A percentile compares a stretch with the other conserved stretches of the same genome.
phyloP scores from a whole-genome alignment of 2,113 vertebrate genomes.

The Macrotus californicus region DNA sequence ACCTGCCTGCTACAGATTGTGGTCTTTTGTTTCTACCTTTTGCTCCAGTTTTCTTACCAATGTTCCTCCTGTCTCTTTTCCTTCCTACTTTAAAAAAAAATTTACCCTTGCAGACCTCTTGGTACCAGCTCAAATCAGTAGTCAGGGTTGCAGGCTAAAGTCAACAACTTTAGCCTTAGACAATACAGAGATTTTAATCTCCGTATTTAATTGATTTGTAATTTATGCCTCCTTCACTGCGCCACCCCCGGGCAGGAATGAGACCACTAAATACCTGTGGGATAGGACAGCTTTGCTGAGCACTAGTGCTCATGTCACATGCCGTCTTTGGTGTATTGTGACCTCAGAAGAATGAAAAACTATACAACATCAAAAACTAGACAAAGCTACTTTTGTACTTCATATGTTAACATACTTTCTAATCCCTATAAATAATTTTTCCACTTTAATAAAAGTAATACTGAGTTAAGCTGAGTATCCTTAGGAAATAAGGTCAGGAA shows the following conservation, averaged over 20 bases:
- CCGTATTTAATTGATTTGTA: neutral
- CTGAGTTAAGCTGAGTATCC: neutral
- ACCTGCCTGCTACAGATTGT: conserved; percentile 44
- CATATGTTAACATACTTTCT: neutral
- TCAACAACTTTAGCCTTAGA: conserved; percentile 40
- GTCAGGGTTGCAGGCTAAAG: neutral
- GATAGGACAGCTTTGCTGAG: conserved; percentile 21
- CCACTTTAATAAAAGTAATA: neutral
- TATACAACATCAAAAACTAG: neutral
- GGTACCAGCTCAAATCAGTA: conserved; percentile 17
- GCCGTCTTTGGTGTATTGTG: neutral
- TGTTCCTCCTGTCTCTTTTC: conserved; percentile 13
- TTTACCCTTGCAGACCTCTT: neutral
- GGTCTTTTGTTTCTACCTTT: conserved; percentile 36
- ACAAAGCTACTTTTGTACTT: neutral
- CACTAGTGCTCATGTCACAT: neutral
- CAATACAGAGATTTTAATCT: neutral
- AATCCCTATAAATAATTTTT: neutral
- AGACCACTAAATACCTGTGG: neutral
- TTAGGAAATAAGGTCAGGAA: neutral
- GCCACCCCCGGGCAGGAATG: conserved; percentile 29
- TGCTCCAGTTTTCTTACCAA: neutral
- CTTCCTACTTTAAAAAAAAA: neutral
- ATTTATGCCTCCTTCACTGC: conserved; percentile 38
- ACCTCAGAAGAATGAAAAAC: conserved; percentile 20